A percentile compares a stretch with the other conserved stretches of the same genome.
phyloP scores from a whole-genome alignment of 92 coral and sea anemone genomes.

The Epizoanthus illoricatus region DNA sequence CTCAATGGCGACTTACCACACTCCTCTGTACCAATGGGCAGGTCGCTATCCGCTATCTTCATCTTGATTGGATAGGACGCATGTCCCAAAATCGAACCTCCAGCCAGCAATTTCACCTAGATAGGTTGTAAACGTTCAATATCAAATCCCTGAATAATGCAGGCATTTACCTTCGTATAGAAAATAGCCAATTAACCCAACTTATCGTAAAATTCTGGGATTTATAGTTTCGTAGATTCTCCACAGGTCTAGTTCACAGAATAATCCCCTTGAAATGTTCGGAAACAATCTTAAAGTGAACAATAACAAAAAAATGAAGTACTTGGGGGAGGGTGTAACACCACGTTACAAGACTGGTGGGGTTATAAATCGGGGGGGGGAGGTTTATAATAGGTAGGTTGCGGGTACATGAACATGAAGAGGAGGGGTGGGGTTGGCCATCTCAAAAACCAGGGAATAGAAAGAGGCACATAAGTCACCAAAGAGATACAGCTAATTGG shows the following conservation, averaged over 20 bases:
- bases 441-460: not conserved
- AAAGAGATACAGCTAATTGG: not conserved
- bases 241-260: too few species aligned
- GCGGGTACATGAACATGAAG: not conserved
- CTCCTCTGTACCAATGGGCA: conserved; percentile 52
- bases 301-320: too few species aligned
- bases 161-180: not conserved
- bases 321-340: too few species aligned
- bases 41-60: conserved; percentile 43
- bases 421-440: not conserved
- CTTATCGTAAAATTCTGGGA: not conserved
- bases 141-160: not conserved
- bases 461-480: not conserved
- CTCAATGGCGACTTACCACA: conserved; percentile 41
- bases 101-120: conserved; percentile 59
- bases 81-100: conserved; percentile 2
- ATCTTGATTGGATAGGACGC: conserved; percentile 42
- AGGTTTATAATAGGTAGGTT: too few species aligned
- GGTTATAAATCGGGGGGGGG: too few species aligned
- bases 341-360: too few species aligned
- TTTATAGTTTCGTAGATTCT: too few species aligned
- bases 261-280: too few species aligned
- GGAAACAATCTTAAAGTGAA: too few species aligned
- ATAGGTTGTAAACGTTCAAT: not conserved
- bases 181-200: not conserved